Percentiles rank a stretch among this genome's conserved stretches.
These are phyloP conservation scores for Anas bahamensis DNA, from an alignment of 2,797 vertebrate species.

Conservation along the genomic window DNA sequence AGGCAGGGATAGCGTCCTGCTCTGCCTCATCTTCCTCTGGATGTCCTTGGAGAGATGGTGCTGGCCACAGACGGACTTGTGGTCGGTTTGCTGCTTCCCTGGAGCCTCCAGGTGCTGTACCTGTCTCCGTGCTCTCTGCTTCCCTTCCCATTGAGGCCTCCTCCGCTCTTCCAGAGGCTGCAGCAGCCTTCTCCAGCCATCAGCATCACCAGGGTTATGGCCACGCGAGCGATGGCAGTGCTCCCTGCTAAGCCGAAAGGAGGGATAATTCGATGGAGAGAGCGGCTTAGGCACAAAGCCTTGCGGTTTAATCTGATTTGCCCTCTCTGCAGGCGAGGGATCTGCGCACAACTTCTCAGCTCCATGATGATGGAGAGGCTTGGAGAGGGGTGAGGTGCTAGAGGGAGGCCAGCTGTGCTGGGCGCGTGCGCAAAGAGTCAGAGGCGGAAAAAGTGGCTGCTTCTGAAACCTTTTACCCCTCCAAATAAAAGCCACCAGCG, in stretches of 20 bases:
- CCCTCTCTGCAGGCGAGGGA: background rate
- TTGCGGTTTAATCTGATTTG: slow-evolving; percentile 36
- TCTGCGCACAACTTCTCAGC: background rate
- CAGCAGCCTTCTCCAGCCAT: background rate
- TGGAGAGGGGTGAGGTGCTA: background rate
- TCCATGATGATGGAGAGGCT: background rate
- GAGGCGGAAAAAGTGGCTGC: background rate
- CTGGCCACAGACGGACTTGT: fast-evolving
- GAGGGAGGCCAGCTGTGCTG: background rate
- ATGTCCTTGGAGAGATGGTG: background rate
- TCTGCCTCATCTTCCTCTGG: fast-evolving
- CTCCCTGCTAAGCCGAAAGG: background rate
- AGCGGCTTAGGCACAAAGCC: background rate
- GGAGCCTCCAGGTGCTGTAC: background rate
- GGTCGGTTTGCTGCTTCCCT: background rate
- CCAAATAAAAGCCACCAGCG: background rate
- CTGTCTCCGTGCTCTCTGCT: fast-evolving
- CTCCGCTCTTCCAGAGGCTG: background rate
- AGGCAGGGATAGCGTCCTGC: too few species aligned
- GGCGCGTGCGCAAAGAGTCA: background rate
- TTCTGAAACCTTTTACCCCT: background rate
- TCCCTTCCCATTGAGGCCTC: fast-evolving
- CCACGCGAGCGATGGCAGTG: background rate
- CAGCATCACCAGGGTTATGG: background rate
- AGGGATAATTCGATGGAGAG: slow-evolving; percentile 21